Base-by-base conservation (phyloP, 2,113 vertebrate genomes). In the Halichoeres trimaculatus region DNA sequence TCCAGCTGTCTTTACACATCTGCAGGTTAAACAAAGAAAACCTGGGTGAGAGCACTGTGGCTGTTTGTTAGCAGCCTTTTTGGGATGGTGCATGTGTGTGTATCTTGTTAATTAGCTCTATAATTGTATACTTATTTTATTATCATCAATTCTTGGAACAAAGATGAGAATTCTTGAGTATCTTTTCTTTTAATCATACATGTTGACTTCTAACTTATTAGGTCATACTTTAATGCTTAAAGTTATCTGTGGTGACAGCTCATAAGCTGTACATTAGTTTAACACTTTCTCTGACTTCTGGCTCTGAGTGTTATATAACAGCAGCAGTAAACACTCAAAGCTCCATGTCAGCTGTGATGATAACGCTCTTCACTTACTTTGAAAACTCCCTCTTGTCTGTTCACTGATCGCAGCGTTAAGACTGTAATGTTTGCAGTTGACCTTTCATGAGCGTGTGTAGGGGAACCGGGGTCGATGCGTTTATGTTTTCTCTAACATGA, bases 11-110 rank as follows among this genome's bases (percentile, higher is more conserved):
- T 70, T 54, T 55, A 62, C 45, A 60, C 54, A 47, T 50, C 63
- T 71, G 70, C 55, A 81, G 75, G 59, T 80, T 74, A 53, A 68
- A 47, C 36, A 54, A 58, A 74, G 54, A 63, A 70, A 83, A 69
- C 78, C 65, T 69, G 52, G 34, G 55, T 30, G 11, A 12, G 80
- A 80, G 34, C 66, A 56, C 38, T 0, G 5, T 45, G 43, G 17
- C 6, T 3, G 30, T 30, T 30, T 0, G 2, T 30, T 35, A 4
- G 23, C 40, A 26, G 0, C 52, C 17, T 45, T 14, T 43, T 19
- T 17, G 17, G 43, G 40, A 64, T 12, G 63, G 13, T 41, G 4
- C 1, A 1, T 24, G 10, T 52, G 20, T 68, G 9, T 48, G 30
- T 59, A 17, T 5, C 56, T 36, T 59, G 40, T 12, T 12, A 40